These are phyloP conservation scores for Orchestia grillus DNA, from an alignment of 1,140 invertebrate genomes.

Conservation along the genomic window DNA sequence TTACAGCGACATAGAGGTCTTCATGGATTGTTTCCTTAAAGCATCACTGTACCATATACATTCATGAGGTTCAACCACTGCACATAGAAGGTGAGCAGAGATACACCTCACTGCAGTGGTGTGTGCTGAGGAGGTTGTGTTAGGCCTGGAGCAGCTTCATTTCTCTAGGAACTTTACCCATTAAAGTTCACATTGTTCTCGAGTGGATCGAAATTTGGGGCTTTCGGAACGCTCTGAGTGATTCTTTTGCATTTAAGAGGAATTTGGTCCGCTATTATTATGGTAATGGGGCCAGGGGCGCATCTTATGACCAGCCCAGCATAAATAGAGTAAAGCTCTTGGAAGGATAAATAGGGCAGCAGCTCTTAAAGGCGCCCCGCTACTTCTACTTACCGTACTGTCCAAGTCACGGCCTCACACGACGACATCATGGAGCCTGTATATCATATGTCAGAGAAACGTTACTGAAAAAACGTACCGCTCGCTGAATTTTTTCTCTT, in stretches of 20 bases:
- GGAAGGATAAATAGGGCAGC: neutral
- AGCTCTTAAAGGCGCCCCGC: neutral
- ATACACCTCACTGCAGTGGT: neutral
- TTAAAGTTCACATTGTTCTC: constrained; percentile 51
- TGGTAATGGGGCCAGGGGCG: constrained; percentile 38
- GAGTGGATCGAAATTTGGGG: constrained; percentile 54
- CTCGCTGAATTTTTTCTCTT: no score
- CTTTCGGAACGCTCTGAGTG: constrained; percentile 50
- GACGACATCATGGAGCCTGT: no score
- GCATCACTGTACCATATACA: no score
- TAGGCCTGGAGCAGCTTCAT: constrained; percentile 21
- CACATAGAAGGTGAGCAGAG: neutral
- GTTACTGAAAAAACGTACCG: no score
- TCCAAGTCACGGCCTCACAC: neutral
- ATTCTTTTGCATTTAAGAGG: constrained; percentile 56
- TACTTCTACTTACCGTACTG: no score
- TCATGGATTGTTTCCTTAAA: no score
- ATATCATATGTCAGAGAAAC: no score
- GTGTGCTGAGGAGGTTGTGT: neutral
- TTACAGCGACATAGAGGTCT: no score
- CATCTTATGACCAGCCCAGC: constrained; percentile 16
- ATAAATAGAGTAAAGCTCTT: constrained; percentile 9
- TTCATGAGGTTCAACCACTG: neutral
- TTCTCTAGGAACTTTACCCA: constrained; percentile 47
- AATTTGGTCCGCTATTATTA: constrained; percentile 53